Conservation (phyloP, 2,797 vertebrate genomes). For the Ctenopoma multispine region DNA sequence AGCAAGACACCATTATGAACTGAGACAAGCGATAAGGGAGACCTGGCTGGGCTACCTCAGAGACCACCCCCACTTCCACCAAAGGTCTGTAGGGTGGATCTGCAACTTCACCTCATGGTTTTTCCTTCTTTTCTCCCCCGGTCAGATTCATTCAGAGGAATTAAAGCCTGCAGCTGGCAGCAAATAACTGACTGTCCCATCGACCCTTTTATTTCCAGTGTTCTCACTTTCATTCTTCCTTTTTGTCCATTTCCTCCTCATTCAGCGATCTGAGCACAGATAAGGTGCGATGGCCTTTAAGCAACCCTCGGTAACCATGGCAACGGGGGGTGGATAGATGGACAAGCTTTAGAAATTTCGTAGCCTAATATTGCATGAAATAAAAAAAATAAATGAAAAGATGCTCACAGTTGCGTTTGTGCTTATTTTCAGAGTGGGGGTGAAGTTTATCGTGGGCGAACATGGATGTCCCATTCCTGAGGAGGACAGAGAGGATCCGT, state of each 20-base stretch:
- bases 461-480: slow-evolving; percentile 91
- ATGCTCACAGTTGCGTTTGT: slow-evolving; percentile 18
- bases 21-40: slow-evolving; percentile 90
- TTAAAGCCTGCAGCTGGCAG: slow-evolving; percentile 51
- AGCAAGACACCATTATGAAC: slow-evolving; percentile 91
- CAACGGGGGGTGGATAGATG: slow-evolving; percentile 66
- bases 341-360: slow-evolving; percentile 65
- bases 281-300: slow-evolving; percentile 77
- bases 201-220: slow-evolving; percentile 63
- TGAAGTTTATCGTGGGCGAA: slow-evolving; percentile 95
- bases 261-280: slow-evolving; percentile 66
- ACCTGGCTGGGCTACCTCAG: slow-evolving; percentile 93
- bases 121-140: neutral
- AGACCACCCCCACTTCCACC: slow-evolving; percentile 85
- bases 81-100: slow-evolving; percentile 83
- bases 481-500: slow-evolving; percentile 94
- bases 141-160: slow-evolving; percentile 35
- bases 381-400: neutral
- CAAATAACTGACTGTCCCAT: slow-evolving; percentile 33
- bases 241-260: slow-evolving; percentile 62
- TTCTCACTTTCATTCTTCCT: slow-evolving; percentile 52
- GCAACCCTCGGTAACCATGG: slow-evolving; percentile 76
- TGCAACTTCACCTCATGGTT: slow-evolving; percentile 29
- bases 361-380: slow-evolving; percentile 37
- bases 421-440: slow-evolving; percentile 88